Evolutionary conservation across 2,888 invertebrate species (phyloP).

Genomic region (Stenurella melanura): DNA sequence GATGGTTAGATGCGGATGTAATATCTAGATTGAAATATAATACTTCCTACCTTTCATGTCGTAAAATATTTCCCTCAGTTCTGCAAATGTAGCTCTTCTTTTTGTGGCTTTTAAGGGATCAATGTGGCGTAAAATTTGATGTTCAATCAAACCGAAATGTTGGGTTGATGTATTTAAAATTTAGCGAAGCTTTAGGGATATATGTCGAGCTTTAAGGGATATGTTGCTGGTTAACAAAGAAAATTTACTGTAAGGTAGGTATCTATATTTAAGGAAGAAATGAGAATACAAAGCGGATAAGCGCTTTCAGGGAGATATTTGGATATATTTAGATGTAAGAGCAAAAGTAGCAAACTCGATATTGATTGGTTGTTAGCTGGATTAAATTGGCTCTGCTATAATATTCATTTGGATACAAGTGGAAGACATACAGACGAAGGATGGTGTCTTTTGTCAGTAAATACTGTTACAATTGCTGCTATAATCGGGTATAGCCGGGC

Average conservation of each 20-base stretch:
- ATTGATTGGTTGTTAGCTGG: no score
- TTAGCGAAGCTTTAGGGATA: neutral
- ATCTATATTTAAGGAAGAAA: neutral
- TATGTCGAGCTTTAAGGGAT: neutral
- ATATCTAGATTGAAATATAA: slow-evolving; percentile 1
- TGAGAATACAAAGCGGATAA: neutral
- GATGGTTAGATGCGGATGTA: neutral
- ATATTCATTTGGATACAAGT: no score
- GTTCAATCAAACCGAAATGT: slow-evolving; percentile 17
- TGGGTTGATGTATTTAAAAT: neutral
- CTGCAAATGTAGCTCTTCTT: slow-evolving; percentile 7
- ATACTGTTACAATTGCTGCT: no score
- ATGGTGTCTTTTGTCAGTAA: no score
- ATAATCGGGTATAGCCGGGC: no score
- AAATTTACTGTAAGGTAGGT: no score
- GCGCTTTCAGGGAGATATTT: neutral
- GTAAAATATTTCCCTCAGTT: slow-evolving; percentile 11
- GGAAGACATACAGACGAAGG: no score
- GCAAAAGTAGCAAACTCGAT: no score
- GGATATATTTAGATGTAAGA: neutral
- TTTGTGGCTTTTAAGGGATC: slow-evolving; percentile 19
- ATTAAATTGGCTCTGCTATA: no score
- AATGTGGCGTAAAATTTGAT: slow-evolving; percentile 18
- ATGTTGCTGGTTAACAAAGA: slow-evolving; percentile 7
- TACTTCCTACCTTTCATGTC: slow-evolving; percentile 7